Evolutionary conservation across 1,140 invertebrate species (phyloP).

Genomic region (Lerema accius): DNA sequence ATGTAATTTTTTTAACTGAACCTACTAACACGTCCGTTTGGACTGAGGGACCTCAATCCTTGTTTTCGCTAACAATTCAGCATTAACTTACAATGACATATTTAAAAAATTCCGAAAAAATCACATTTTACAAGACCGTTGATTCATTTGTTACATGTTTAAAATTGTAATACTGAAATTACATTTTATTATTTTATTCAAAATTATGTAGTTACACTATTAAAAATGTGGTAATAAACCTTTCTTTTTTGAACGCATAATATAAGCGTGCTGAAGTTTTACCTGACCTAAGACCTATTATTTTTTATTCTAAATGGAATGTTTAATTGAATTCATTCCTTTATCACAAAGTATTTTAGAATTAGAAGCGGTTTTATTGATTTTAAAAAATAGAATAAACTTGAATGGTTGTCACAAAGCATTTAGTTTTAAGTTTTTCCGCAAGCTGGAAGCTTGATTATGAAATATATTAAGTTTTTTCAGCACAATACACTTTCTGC

Average conservation of each 20-base stretch:
- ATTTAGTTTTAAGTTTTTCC: slow-evolving; percentile 52
- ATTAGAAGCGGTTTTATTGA: slow-evolving; percentile 14
- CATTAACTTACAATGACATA: no score
- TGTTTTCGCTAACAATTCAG: slow-evolving; percentile 16
- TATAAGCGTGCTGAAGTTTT: not conserved
- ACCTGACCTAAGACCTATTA: not conserved
- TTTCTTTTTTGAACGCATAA: not conserved
- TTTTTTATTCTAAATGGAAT: slow-evolving; percentile 3
- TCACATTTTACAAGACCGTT: no score
- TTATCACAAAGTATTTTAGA: slow-evolving; percentile 40
- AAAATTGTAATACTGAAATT: no score
- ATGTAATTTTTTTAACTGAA: slow-evolving; percentile 12
- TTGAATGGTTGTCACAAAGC: slow-evolving; percentile 47
- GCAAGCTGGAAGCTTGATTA: slow-evolving; percentile 49
- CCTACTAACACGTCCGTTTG: slow-evolving; percentile 29
- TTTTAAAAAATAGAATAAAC: slow-evolving; percentile 23
- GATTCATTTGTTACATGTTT: no score
- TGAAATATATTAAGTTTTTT: slow-evolving; percentile 37
- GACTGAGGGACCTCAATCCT: slow-evolving; percentile 11
- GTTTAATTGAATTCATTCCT: not conserved
- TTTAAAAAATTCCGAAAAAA: no score
- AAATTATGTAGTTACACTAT: no score
- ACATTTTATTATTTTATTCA: no score
- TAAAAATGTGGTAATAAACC: not conserved
- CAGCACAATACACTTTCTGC: slow-evolving; percentile 22